Conservation (phyloP, 2,797 vertebrate species). For the Molothrus ater region DNA sequence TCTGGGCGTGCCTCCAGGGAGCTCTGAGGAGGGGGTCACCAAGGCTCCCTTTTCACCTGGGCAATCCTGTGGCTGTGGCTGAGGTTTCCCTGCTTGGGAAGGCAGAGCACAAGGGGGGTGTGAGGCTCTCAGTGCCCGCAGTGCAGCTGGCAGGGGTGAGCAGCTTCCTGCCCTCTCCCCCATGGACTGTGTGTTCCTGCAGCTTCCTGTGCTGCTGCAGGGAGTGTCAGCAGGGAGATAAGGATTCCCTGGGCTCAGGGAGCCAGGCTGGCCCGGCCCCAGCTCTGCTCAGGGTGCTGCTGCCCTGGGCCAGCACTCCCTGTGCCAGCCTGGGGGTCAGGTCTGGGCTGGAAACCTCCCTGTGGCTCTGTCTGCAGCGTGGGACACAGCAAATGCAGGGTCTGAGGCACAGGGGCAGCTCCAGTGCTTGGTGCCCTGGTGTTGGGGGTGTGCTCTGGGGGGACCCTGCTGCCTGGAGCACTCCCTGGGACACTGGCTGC, state of each 20-base stretch:
- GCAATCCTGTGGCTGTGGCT: background rate
- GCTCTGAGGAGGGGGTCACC: background rate
- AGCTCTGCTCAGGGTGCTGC: background rate
- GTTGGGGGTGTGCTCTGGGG: background rate
- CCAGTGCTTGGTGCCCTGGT: background rate
- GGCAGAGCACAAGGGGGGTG: rapidly evolving
- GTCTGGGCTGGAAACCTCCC: no score
- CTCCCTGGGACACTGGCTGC: background rate
- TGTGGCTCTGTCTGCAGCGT: background rate
- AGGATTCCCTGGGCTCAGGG: background rate
- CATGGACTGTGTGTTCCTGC: background rate
- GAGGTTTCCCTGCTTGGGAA: background rate
- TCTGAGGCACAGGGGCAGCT: background rate
- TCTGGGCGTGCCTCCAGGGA: background rate
- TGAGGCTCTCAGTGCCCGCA: background rate
- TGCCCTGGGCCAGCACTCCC: background rate
- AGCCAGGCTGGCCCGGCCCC: background rate
- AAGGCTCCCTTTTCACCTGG: background rate
- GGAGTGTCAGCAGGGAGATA: background rate
- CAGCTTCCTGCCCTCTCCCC: background rate
- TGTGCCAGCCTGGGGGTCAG: background rate
- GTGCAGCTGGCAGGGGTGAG: background rate
- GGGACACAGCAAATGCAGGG: rapidly evolving
- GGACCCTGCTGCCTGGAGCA: background rate
- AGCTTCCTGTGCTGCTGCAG: background rate